Conservation (phyloP, 2,797 vertebrate species). For the Sebastes matsubarae region DNA sequence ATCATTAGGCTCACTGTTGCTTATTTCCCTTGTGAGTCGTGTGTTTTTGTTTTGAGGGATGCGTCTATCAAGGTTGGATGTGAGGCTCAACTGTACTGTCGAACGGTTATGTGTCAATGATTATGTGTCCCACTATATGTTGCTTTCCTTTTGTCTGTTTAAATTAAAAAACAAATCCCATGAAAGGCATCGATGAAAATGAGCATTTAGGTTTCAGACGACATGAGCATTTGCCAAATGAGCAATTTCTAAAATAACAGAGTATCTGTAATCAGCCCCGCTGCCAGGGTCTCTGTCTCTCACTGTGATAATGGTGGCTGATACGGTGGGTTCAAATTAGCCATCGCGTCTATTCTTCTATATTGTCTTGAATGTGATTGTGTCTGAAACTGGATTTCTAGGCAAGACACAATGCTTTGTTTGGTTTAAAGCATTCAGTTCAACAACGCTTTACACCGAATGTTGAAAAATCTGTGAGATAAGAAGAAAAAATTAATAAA, state of each 20-base stretch:
- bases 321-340: slow-evolving; percentile 56
- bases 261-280: slow-evolving; percentile 60
- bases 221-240: slow-evolving; percentile 73
- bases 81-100: slow-evolving; percentile 65
- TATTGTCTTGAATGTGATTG: slow-evolving; percentile 36
- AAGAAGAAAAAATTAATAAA: neutral
- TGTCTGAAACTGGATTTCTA: slow-evolving; percentile 25
- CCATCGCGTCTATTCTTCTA: slow-evolving; percentile 37
- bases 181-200: slow-evolving; percentile 70
- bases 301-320: slow-evolving; percentile 69
- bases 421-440: neutral
- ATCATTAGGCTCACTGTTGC: slow-evolving; percentile 78
- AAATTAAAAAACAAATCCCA: slow-evolving; percentile 79
- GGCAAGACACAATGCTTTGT: neutral
- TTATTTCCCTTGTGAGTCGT: slow-evolving; percentile 81
- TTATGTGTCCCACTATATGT: slow-evolving; percentile 69
- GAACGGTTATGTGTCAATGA: slow-evolving; percentile 67
- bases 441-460: neutral
- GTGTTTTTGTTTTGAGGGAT: slow-evolving; percentile 76
- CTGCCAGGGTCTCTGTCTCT: slow-evolving; percentile 68
- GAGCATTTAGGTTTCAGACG: slow-evolving; percentile 68
- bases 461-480: neutral
- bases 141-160: slow-evolving; percentile 67
- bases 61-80: slow-evolving; percentile 73
- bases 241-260: slow-evolving; percentile 69